Conservation (phyloP, 2,797 vertebrate genomes). For the Sylvia borin region DNA sequence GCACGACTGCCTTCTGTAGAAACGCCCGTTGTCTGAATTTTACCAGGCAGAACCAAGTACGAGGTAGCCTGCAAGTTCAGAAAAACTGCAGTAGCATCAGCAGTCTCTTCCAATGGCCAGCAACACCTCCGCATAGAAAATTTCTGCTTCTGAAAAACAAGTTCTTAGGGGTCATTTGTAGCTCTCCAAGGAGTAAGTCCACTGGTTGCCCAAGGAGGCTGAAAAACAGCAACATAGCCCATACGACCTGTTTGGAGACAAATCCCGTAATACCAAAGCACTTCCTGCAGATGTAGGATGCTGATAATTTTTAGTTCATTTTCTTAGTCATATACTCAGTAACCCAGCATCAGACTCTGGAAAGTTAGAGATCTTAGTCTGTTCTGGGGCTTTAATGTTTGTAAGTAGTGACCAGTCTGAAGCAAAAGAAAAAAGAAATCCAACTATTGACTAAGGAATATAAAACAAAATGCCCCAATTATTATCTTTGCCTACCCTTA, state of each 20-base stretch:
- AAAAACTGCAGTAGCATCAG: neutral
- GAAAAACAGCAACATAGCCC: neutral
- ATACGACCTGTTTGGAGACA: accelerated
- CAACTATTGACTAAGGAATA: neutral
- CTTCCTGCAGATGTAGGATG: neutral
- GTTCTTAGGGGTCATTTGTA: neutral
- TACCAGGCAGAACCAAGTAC: neutral
- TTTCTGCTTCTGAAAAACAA: neutral
- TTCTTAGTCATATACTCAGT: neutral
- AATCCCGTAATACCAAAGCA: accelerated
- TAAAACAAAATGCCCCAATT: neutral
- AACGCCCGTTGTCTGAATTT: neutral
- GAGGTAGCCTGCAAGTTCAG: neutral
- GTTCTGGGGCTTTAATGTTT: neutral
- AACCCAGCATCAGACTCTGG: neutral
- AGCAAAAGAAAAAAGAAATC: neutral
- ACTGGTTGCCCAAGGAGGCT: neutral
- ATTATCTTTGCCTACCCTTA: neutral
- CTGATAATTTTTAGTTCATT: neutral
- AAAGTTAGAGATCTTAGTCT: neutral
- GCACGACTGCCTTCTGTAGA: accelerated
- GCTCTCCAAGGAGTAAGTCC: neutral
- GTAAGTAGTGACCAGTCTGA: neutral
- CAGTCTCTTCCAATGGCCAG: neutral
- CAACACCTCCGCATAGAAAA: neutral